Evolutionary conservation across 2,113 vertebrate genomes (phyloP), one percentile per base, ranked within the genome.

Genomic region (Mus spicilegus): DNA sequence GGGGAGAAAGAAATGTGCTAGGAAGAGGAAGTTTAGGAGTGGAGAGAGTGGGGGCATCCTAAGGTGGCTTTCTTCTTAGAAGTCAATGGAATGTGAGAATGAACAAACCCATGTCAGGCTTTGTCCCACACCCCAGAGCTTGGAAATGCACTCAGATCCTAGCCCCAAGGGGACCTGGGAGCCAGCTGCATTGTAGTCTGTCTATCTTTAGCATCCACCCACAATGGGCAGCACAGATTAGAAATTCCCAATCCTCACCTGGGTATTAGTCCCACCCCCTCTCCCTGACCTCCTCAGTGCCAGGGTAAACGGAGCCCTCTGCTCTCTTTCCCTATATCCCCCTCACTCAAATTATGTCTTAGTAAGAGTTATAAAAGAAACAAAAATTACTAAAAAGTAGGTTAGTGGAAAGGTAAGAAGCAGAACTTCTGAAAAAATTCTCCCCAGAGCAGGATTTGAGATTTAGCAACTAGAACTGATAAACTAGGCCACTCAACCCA

Each of bases 401-500:
- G 65, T 95, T 90, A 82, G 85, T 80, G 69, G 61, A 95, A 87
- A 96, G 86, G 82, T 89, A 51, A 92, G 88, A 58, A 91, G 61
- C 0, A 91, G 51, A 69, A 86, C 3, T 95, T 93, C 22, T 54
- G 16, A 93, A 94, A 89, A 78, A 78, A 84, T 90, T 73, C 65
- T 63, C 82, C 89, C 39, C 39, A 86, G 51, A 26, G 22, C 80
- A 46, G 90, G 76, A 95, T 86, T 92, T 96, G 54, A 49, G 69
- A 89, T 86, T 90, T 90, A 94, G 61, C 78, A 84, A 91, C 36
- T 19, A 30, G n/a, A 97, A 87, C 65, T 82, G 86, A 93, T 92
- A 96, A 96, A 97, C 56, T 91, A 96, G 97, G 92, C 72, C 95
- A 88, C 87, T 96, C 92, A 89, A 93, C 90, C 82, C 91, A 95